Conservation (phyloP, 2,888 invertebrate species). For the Antheraea assamensis region DNA sequence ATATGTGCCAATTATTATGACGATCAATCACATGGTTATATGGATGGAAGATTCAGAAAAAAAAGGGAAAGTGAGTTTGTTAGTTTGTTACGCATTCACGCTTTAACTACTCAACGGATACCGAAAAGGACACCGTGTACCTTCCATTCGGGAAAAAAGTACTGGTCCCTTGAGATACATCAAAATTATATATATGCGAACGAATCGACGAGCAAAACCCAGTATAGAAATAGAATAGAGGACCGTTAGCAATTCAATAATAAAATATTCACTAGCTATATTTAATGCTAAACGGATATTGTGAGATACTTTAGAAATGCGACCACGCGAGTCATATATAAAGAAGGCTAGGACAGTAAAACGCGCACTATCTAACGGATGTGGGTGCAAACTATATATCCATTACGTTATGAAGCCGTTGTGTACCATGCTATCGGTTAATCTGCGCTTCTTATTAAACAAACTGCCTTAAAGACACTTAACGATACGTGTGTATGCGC, state of each 20-base stretch:
- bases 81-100: no score
- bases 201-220: no score
- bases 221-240: no score
- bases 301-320: conserved; percentile 4
- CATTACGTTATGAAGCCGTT: conserved; percentile 19
- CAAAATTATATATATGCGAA: no score
- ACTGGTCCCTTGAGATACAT: no score
- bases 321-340: not conserved
- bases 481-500: conserved; percentile 35
- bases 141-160: no score
- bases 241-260: not conserved
- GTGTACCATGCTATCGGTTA: conserved; percentile 20
- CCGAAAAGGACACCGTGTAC: no score
- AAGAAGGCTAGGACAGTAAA: conserved; percentile 10
- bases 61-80: no score
- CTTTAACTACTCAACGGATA: no score
- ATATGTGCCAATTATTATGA: no score
- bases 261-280: not conserved
- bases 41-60: no score
- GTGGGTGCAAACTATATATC: conserved; percentile 10
- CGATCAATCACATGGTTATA: no score
- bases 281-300: not conserved
- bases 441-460: conserved; percentile 24
- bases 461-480: conserved; percentile 28
- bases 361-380: conserved; percentile 10